Evolutionary conservation across 2,113 vertebrate species (phyloP), one percentile per base, ranked within the genome.

Genomic region (Muntiacus reevesi): DNA sequence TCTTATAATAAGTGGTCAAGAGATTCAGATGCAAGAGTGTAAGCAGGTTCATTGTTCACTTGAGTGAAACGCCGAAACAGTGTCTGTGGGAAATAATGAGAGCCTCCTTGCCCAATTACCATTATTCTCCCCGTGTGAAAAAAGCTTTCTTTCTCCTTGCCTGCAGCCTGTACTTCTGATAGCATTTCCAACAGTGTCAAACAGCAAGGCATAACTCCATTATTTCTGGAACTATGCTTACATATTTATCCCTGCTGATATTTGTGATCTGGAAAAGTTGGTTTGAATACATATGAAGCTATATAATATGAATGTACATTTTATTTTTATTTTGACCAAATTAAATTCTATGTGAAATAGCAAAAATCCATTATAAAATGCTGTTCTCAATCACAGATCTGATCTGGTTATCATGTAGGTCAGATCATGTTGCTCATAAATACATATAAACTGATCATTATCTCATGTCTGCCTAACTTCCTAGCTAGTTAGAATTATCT

Each of bases 201-300:
- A 88, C 97, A 93, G 94, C 94, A 95, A 67, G 89, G 82, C 91
- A 78, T 97, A 97, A 92, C 95, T 94, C 97, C 86, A 93, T 98
- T 92, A 94, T 74, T 96, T 84, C 54, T 93, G 60, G 36, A 95
- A 95, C 79, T 94, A 76, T 78, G 90, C 91, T 92, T 95, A 93
- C 52, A n/a, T 74, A 95, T 47, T 98, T 96, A 95, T 79, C 94
- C 98, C 91, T 88, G 91, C 96, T 94, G 96, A 7, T 94, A 43
- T 74, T 78, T 86, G 78, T 86, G 89, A 92, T 95, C 87, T 91
- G 87, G 30, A 60, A 78, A 79, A 93, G 89, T 67, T 55, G 87
- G 47, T 55, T 62, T 88, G 97, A 95, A 96, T 95, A 88, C 50
- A 85, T 89, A 97, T 92, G 88, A 96, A 81, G 79, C 17, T 23